Percentiles rank a stretch among this genome's conserved stretches.
phyloP scores from a whole-genome alignment of 2,113 vertebrate genomes.

The Lepus americanus region DNA sequence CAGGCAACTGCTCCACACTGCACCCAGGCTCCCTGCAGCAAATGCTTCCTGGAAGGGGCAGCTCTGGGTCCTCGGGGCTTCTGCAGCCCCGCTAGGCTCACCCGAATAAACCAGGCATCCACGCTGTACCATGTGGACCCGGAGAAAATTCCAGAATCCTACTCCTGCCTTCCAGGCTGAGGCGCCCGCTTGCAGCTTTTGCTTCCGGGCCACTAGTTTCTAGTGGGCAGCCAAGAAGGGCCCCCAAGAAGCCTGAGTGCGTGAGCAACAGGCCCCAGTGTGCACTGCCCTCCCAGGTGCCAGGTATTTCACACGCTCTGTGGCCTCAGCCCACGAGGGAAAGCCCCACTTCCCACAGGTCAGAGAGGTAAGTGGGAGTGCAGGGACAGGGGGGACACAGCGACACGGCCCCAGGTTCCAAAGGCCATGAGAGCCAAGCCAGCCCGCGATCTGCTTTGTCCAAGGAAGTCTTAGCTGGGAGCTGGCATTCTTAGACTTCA shows the following conservation, averaged over 20 bases:
- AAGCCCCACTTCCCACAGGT: neutral
- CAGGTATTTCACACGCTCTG: neutral
- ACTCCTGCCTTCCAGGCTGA: neutral
- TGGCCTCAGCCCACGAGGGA: neutral
- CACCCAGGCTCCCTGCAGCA: neutral
- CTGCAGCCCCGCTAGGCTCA: neutral
- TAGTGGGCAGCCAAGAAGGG: neutral
- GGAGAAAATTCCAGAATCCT: neutral
- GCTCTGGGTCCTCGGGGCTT: neutral
- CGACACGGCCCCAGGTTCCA: no score
- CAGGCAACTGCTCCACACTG: neutral
- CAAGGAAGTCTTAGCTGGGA: neutral
- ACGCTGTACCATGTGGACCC: neutral
- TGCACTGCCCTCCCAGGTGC: neutral
- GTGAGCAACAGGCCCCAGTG: neutral
- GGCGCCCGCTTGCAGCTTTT: neutral
- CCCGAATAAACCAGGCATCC: neutral
- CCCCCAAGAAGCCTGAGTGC: neutral
- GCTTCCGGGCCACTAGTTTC: neutral
- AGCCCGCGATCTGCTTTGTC: neutral
- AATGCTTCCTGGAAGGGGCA: neutral
- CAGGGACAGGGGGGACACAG: neutral
- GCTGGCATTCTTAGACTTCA: neutral
- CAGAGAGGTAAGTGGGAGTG: neutral
- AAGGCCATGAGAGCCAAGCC: neutral